These are phyloP conservation scores for Poecile montanus DNA, from an alignment of 2,797 vertebrate genomes.

Conservation along the genomic window DNA sequence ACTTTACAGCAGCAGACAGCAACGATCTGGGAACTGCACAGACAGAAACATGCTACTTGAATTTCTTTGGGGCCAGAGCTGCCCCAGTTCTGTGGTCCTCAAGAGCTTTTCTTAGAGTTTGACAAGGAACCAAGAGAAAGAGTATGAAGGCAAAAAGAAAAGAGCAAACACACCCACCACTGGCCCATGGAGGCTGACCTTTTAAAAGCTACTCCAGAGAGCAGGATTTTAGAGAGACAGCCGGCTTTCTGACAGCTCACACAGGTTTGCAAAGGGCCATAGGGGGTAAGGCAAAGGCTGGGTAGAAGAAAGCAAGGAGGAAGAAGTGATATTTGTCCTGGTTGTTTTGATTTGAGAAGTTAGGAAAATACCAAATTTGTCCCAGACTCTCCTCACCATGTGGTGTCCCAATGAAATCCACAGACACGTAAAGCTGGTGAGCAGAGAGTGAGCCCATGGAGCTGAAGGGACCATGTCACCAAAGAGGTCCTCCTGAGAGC, in stretches of 20 bases:
- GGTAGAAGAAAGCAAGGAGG: neutral
- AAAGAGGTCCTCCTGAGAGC: neutral
- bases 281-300: neutral
- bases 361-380: neutral
- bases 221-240: neutral
- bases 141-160: neutral
- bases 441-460: neutral
- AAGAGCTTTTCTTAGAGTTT: neutral
- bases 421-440: neutral
- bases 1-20: neutral
- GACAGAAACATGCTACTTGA: neutral
- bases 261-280: neutral
- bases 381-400: fast-evolving
- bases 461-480: neutral
- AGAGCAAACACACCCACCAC: neutral
- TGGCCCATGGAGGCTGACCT: neutral
- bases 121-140: neutral
- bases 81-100: neutral
- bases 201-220: neutral
- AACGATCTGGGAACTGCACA: neutral
- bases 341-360: neutral
- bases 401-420: neutral
- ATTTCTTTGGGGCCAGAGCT: neutral
- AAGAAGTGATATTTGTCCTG: neutral
- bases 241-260: neutral